phyloP scores from a whole-genome alignment of 2,888 invertebrate species.

The Pseudococcus jackbeardsleyi region DNA sequence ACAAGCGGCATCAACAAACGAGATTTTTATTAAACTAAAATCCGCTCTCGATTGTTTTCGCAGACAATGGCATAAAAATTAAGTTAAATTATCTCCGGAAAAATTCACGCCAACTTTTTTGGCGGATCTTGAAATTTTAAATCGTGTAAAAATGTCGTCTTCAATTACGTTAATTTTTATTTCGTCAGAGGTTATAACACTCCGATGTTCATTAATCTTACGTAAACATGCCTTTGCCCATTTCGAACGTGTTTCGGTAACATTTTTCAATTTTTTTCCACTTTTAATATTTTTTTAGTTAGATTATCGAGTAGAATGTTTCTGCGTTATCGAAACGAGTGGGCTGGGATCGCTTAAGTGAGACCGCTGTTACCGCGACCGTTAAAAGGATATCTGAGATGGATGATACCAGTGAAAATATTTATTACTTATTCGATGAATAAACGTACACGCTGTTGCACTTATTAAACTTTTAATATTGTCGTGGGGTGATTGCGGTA shows the following conservation, averaged over 20 bases:
- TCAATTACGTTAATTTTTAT: neutral
- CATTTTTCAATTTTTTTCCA: neutral
- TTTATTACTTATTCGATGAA: constrained; percentile 3
- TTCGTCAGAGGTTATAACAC: neutral
- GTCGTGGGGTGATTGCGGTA: constrained; percentile 21
- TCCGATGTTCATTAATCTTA: neutral
- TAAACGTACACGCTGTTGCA: neutral
- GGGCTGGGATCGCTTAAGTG: neutral
- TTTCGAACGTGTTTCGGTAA: neutral
- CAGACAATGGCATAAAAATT: neutral
- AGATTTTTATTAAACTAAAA: constrained; percentile 38
- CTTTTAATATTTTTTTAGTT: neutral
- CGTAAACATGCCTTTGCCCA: neutral
- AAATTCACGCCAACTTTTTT: neutral
- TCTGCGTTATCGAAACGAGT: too few species aligned
- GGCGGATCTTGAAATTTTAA: too few species aligned
- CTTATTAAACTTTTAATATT: constrained; percentile 37
- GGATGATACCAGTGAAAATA: neutral
- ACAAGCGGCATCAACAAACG: neutral
- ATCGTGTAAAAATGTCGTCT: neutral
- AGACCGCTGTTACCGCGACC: neutral
- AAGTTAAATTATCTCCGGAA: neutral
- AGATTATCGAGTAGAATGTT: too few species aligned
- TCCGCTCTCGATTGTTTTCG: neutral
- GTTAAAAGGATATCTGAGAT: neutral